Percentiles rank a stretch among this genome's conserved stretches.
Evolutionary conservation across 2,797 vertebrate genomes (phyloP).

Genomic region (Merluccius polli): DNA sequence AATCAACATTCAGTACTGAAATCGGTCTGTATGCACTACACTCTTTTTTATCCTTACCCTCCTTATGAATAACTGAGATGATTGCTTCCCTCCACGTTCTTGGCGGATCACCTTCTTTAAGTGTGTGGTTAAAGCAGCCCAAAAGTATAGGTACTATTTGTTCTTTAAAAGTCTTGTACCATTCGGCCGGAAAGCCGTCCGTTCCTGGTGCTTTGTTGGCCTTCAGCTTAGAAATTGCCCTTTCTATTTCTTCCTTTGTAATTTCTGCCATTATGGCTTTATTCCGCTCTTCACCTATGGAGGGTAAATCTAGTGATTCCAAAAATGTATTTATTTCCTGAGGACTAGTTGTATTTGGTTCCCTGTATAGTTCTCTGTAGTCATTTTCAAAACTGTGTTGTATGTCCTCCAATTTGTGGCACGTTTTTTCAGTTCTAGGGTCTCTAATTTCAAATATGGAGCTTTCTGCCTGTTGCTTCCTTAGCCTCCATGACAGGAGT

Average conservation of each 20-base stretch:
- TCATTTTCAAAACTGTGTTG: slow-evolving; percentile 3
- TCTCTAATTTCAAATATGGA: neutral
- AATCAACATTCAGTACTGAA: slow-evolving; percentile 2
- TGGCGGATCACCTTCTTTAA: neutral
- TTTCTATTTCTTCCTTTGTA: neutral
- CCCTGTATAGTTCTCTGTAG: neutral
- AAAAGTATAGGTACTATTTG: neutral
- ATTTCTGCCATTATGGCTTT: neutral
- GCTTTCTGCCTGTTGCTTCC: neutral
- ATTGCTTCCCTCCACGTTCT: neutral
- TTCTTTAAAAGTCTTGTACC: neutral
- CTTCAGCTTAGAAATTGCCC: slow-evolving; percentile 1
- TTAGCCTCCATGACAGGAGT: neutral
- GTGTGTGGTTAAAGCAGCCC: neutral
- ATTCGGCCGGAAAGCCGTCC: neutral
- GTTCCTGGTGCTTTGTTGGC: neutral
- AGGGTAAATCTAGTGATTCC: neutral
- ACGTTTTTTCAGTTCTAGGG: neutral
- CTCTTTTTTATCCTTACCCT: neutral
- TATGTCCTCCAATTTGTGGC: slow-evolving; percentile 5
- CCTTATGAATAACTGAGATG: neutral
- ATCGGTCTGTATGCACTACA: slow-evolving; percentile 7
- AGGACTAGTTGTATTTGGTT: neutral
- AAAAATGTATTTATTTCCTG: slow-evolving; percentile 4
- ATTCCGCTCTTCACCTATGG: neutral